A percentile compares a stretch with the other conserved stretches of the same genome.
These are phyloP conservation scores for Phorcus lineatus DNA, from an alignment of 2,888 invertebrate genomes.

Conservation along the genomic window DNA sequence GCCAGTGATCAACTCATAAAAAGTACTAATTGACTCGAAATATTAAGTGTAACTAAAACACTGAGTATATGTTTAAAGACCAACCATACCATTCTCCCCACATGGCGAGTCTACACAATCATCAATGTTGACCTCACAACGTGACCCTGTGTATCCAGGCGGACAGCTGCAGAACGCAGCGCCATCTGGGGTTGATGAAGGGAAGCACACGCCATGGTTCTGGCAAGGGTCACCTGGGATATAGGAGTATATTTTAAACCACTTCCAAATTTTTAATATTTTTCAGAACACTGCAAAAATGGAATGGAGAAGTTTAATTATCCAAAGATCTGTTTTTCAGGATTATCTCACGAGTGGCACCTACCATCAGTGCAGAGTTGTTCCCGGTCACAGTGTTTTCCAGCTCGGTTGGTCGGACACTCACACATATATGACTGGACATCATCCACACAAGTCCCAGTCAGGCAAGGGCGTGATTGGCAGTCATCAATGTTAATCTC, in stretches of 20 bases:
- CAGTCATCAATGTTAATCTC: conserved; percentile 50
- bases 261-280: too few relatives aligned
- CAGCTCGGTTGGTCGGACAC: conserved; percentile 53
- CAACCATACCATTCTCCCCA: conserved; percentile 47
- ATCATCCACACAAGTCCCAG: conserved; percentile 69
- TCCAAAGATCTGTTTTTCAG: too few relatives aligned
- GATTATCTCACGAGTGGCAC: neutral
- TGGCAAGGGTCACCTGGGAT: conserved; percentile 61
- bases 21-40: too few relatives aligned
- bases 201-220: conserved; percentile 65
- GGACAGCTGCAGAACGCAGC: conserved; percentile 58
- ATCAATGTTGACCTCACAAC: conserved; percentile 65
- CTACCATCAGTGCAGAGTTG: conserved; percentile 55
- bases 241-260: too few relatives aligned
- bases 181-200: conserved; percentile 29
- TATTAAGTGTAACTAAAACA: too few relatives aligned
- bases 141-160: conserved; percentile 60
- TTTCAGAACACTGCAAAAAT: too few relatives aligned
- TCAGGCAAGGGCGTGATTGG: conserved; percentile 46
- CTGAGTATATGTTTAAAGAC: neutral
- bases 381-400: conserved; percentile 57
- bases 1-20: too few relatives aligned
- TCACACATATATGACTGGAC: conserved; percentile 49
- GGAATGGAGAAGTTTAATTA: too few relatives aligned
- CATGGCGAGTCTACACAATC: conserved; percentile 62